These are phyloP conservation scores for Lepidocyrtinus sp. DNA, from an alignment of 2,888 invertebrate genomes.

Conservation along the genomic window DNA sequence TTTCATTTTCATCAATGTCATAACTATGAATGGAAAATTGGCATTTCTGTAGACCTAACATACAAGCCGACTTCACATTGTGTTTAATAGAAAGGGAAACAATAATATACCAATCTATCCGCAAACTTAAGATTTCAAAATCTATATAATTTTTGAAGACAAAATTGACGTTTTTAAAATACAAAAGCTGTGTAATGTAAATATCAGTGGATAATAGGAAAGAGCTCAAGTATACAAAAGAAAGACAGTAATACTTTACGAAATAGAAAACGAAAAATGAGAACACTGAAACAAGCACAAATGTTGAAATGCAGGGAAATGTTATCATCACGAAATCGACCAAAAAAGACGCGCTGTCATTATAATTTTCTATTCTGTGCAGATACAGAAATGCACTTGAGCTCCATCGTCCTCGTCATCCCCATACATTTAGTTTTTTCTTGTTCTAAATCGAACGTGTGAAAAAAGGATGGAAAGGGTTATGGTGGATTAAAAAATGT, in stretches of 20 bases:
- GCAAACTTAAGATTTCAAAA: too few relatives aligned
- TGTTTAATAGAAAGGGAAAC: too few relatives aligned
- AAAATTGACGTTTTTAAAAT: too few relatives aligned
- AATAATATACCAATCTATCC: too few relatives aligned
- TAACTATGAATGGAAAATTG: too few relatives aligned
- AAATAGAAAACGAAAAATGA: neutral
- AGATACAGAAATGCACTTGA: neutral
- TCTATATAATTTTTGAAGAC: too few relatives aligned
- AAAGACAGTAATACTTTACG: neutral
- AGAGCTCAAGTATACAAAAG: neutral
- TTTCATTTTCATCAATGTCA: too few relatives aligned
- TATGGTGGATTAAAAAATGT: constrained; percentile 41
- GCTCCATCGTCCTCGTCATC: neutral
- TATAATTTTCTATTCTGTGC: constrained; percentile 3
- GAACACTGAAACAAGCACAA: constrained; percentile 9
- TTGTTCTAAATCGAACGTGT: constrained; percentile 3
- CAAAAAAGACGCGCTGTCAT: neutral
- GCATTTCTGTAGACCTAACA: too few relatives aligned
- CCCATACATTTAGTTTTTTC: neutral
- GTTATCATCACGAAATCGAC: constrained; percentile 7
- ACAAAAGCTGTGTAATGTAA: too few relatives aligned
- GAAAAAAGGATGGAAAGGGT: constrained; percentile 33
- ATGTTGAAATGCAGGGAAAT: constrained; percentile 10
- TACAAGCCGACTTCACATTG: too few relatives aligned
- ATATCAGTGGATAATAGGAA: neutral